Base-by-base conservation (phyloP, 2,113 vertebrate genomes). In the Tragelaphus buxtoni region DNA sequence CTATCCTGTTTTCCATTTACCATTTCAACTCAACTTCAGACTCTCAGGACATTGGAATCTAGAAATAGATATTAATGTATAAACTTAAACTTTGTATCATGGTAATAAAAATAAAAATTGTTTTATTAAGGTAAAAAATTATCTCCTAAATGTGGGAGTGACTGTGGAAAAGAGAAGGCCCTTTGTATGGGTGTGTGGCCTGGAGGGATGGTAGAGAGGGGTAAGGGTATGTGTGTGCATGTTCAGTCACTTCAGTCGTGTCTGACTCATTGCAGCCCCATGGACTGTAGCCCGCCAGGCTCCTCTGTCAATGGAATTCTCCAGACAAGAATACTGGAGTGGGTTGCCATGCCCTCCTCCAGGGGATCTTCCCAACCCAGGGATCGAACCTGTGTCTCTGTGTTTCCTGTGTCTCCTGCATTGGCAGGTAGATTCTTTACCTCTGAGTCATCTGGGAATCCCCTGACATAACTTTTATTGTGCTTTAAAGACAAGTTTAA, bases 401-500 rank as follows among this genome's bases (percentile, higher is more conserved):
- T 10, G 18, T 39, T 69, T 22, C 65, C 65, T 69, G 18, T 39
- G 65, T 69, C n/a, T 39, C 65, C 65, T 22, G 18, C 65, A 39
- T 22, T 69, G n/a, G 65, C 18, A 22, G 65, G n/a, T 69, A 69
- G 65, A 69, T 69, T 69, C 35, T 69, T 39, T 69, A 69, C 65
- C 65, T 6, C 65, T 69, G 65, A 39, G n/a, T 69, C 65, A 69
- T 69, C n/a, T 69, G 65, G 18, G 9, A 69, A 22, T 69, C 65
- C n/a, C 65, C n/a, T 69, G 61, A 51, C 17, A 51, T 93, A 88
- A 47, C 32, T 14, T 74, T 89, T 87, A 22, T 56, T 79, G 8
- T 86, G 12, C 32, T 89, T 90, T 93, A 90, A 77, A 35, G 39
- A 83, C 49, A 72, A 90, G 30, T 77, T 76, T 80, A 96, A 96